Evolutionary conservation across 2,797 vertebrate genomes (phyloP), one percentile per base, ranked within the genome.

Genomic region (Jordanella pulchra): DNA sequence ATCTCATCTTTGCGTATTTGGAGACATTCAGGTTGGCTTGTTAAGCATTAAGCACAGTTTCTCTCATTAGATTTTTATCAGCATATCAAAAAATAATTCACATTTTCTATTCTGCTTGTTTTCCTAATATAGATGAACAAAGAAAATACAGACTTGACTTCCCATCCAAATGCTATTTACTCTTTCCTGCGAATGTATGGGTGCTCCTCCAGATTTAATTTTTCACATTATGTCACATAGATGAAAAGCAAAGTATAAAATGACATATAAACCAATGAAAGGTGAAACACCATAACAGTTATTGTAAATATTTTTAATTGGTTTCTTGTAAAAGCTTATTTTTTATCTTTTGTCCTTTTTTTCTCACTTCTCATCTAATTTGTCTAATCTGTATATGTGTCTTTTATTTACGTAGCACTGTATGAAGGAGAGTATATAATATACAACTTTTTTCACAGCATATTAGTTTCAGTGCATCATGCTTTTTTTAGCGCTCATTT

Each of bases 391-490:
- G 1, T 60, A 27, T 47, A 45, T 15, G 67, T 17, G 0, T 23
- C 21, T 67, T 48, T n/a, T 0, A 28, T 25, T 3, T 13, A 65
- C 58, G 1, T 27, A 3, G 15, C 39, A 14, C 48, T 13, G 2
- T 45, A 61, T 67, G 21, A 48, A 23, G 3, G 32, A 21, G 9
- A 10, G 11, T 54, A 39, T 63, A 44, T 44, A 42, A 25, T 35
- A 30, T 30, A 63, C 60, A 44, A 42, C 39, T 44, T 63, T 44
- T 69, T 44, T 56, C 51, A 56, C 25, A 69, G 67, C 42, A 28
- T 39, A 53, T 73, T 77, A 12, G 63, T 63, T 63, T 17, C 44
- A 7, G 66, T 45, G 39, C 55, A 56, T 77, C 56, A 30, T 72
- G 28, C 54, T 76, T 39, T 0, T 14, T 64, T 28, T 30, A 32